phyloP scores from a whole-genome alignment of 92 coral and sea anemone genomes.

The Palythoa grandiflora region DNA sequence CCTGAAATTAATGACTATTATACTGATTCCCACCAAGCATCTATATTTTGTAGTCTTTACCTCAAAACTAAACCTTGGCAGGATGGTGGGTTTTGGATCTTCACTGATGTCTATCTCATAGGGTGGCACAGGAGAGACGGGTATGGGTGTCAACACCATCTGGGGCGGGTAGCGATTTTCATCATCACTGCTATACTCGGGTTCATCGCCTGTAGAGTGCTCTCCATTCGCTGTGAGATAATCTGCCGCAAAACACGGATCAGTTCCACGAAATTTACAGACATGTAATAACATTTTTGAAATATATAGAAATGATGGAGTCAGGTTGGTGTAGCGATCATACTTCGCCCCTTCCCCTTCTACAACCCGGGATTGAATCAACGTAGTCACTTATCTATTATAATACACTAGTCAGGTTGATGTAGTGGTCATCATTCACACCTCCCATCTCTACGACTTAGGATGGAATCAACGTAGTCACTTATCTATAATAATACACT shows the following conservation, averaged over 20 bases:
- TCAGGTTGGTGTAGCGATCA: too few relatives aligned
- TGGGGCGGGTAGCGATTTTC: slow-evolving; percentile 93
- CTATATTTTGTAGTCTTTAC: slow-evolving; percentile 29
- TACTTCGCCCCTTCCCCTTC: too few relatives aligned
- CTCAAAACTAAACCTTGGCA: slow-evolving; percentile 89
- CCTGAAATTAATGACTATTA: too few relatives aligned
- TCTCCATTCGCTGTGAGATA: slow-evolving; percentile 67
- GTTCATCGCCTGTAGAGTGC: slow-evolving; percentile 56
- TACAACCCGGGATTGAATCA: too few relatives aligned
- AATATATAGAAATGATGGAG: too few relatives aligned
- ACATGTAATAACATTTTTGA: not conserved
- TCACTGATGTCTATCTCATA: slow-evolving; percentile 54
- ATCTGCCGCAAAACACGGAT: slow-evolving; percentile 8
- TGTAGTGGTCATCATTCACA: too few relatives aligned
- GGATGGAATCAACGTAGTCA: too few relatives aligned
- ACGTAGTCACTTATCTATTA: too few relatives aligned
- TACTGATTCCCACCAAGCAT: not conserved
- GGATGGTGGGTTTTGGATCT: slow-evolving; percentile 63
- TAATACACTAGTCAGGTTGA: too few relatives aligned
- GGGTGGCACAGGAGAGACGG: slow-evolving; percentile 84
- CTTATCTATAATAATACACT: too few relatives aligned
- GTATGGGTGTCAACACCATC: slow-evolving; percentile 91
- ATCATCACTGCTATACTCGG: slow-evolving; percentile 87
- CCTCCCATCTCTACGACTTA: too few relatives aligned
- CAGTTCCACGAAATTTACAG: not conserved